phyloP scores from a whole-genome alignment of 2,113 vertebrate genomes.

The Atherinomorus stipes region DNA sequence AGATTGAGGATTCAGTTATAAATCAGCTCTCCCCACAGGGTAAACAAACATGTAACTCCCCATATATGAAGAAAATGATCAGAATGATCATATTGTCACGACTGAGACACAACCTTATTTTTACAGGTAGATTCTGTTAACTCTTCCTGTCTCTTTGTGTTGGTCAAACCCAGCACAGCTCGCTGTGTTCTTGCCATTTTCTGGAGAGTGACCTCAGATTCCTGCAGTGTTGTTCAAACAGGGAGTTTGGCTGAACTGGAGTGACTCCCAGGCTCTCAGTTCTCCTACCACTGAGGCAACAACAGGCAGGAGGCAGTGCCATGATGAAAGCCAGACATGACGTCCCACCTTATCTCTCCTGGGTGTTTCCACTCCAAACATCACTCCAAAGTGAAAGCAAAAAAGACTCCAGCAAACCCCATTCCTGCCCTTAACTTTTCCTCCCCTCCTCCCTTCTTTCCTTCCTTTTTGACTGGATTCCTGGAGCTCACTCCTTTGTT shows the following conservation, averaged over 20 bases:
- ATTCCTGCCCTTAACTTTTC: constrained; percentile 35
- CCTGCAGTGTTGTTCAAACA: constrained; percentile 51
- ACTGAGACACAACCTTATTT: constrained; percentile 23
- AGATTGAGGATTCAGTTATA: constrained; percentile 35
- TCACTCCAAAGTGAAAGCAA: constrained; percentile 56
- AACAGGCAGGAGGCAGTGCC: constrained; percentile 54
- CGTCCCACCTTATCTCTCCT: constrained; percentile 77
- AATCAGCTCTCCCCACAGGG: constrained; percentile 42
- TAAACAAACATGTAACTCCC: constrained; percentile 58
- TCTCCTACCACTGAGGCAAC: constrained; percentile 13
- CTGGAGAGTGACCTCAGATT: constrained; percentile 57
- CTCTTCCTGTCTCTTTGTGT: background rate
- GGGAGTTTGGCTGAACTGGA: constrained; percentile 48
- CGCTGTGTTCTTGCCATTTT: constrained; percentile 32
- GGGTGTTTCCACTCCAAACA: constrained; percentile 79
- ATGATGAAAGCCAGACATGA: constrained; percentile 80
- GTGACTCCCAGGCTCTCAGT: constrained; percentile 18
- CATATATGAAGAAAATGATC: background rate
- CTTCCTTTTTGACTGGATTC: constrained; percentile 67
- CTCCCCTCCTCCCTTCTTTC: constrained; percentile 54
- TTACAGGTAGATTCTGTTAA: constrained; percentile 25
- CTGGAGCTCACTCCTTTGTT: constrained; percentile 61
- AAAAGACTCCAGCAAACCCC: constrained; percentile 49
- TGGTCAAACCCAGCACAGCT: background rate
- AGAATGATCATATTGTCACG: constrained; percentile 4